A percentile compares a stretch with the other conserved stretches of the same genome.
Evolutionary conservation across 2,888 invertebrate genomes (phyloP).

Genomic region (Nyleta sp.): DNA sequence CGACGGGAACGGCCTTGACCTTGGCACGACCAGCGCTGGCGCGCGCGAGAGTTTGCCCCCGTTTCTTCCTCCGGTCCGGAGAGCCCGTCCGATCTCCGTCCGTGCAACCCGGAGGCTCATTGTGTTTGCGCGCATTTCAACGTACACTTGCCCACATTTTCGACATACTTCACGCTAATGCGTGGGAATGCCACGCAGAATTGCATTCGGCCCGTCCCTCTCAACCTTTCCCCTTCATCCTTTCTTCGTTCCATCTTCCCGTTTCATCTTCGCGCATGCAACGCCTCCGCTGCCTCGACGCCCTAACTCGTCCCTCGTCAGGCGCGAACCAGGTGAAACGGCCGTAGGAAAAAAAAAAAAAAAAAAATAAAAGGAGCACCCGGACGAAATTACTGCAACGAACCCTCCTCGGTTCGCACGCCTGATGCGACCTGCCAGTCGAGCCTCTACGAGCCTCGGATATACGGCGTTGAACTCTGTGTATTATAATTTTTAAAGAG

Average conservation of each 20-base stretch:
- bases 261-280: conserved; percentile 60
- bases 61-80: conserved; percentile 32
- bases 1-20: conserved; percentile 54
- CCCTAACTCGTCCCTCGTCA: conserved; percentile 76
- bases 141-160: no score
- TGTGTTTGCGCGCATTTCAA: no score
- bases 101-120: background rate
- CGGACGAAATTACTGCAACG: conserved; percentile 62
- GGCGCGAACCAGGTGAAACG: conserved; percentile 65
- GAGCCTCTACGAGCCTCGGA: conserved; percentile 55
- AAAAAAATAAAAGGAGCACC: conserved; percentile 44
- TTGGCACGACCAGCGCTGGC: conserved; percentile 43
- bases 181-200: no score
- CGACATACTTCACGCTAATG: no score
- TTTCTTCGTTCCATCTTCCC: conserved; percentile 55
- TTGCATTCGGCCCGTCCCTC: no score
- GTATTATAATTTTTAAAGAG: conserved; percentile 69
- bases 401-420: conserved; percentile 63
- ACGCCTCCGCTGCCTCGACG: conserved; percentile 73
- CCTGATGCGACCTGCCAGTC: conserved; percentile 63
- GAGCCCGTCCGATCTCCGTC: conserved; percentile 15
- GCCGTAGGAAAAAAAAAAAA: conserved; percentile 54
- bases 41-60: conserved; percentile 47
- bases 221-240: no score
- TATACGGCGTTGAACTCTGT: conserved; percentile 53